A percentile compares a stretch with the other conserved stretches of the same genome.
These are phyloP conservation scores for Dicyrtoma fusca DNA, from an alignment of 2,888 invertebrate species.

Conservation along the genomic window DNA sequence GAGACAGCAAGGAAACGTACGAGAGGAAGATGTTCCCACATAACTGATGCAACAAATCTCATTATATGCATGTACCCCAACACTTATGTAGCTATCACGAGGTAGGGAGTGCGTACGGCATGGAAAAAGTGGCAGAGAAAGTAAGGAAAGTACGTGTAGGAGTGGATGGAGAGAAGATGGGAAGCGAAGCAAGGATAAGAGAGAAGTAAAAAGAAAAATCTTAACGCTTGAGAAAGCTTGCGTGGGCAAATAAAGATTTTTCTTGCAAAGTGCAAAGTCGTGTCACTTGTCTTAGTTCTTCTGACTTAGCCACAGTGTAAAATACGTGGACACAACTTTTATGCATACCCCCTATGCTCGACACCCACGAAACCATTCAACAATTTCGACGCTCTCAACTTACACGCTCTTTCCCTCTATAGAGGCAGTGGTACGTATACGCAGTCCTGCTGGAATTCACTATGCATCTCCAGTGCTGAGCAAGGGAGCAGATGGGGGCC, in stretches of 20 bases:
- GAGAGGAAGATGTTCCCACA: conserved; percentile 1
- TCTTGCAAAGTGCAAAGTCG: conserved; percentile 44
- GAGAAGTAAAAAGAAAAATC: conserved; percentile 13
- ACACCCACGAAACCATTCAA: too few species aligned
- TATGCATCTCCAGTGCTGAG: too few species aligned
- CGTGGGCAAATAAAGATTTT: conserved; percentile 43
- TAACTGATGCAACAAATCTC: conserved; percentile 19
- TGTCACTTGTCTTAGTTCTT: conserved; percentile 45
- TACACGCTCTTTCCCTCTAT: too few species aligned
- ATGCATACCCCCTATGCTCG: not conserved
- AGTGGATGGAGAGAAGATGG: not conserved
- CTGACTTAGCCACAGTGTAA: conserved; percentile 30
- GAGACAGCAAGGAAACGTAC: too few species aligned
- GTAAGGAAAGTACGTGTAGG: too few species aligned
- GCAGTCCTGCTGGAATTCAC: too few species aligned
- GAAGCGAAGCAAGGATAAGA: not conserved
- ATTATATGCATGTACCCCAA: not conserved
- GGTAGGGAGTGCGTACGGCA: too few species aligned
- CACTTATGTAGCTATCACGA: too few species aligned
- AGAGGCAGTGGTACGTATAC: too few species aligned
- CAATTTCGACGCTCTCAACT: too few species aligned
- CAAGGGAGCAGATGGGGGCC: too few species aligned
- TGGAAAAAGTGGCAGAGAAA: not conserved
- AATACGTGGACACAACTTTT: conserved; percentile 12
- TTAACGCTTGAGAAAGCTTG: conserved; percentile 38